phyloP scores from a whole-genome alignment of 2,113 vertebrate genomes.

The Speoplatyrhinus poulsoni region DNA sequence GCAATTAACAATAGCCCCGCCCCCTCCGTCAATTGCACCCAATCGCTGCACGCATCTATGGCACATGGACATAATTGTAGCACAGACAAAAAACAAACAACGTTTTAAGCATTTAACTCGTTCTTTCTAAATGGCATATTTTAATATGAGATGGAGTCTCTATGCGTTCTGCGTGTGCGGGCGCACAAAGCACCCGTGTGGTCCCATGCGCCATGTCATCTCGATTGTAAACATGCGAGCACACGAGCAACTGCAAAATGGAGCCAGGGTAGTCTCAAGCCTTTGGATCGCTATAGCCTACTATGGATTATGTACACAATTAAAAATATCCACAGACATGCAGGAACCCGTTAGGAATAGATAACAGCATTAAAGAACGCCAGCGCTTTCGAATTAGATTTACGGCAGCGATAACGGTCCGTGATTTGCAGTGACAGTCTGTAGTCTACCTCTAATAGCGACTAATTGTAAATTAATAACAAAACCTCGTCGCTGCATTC shows the following conservation, averaged over 20 bases:
- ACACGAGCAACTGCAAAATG: conserved; percentile 71
- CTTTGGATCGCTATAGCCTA: too few relatives aligned
- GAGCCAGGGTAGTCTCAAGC: conserved; percentile 50
- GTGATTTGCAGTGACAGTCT: conserved; percentile 37
- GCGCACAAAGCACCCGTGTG: conserved; percentile 11
- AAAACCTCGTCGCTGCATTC: conserved; percentile 4
- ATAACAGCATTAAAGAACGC: not conserved
- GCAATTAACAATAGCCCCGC: conserved; percentile 78
- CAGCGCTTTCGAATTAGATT: not conserved
- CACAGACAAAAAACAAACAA: conserved; percentile 61
- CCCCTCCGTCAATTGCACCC: conserved; percentile 81
- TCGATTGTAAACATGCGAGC: conserved; percentile 60
- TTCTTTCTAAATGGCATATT: too few relatives aligned
- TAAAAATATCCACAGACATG: not conserved
- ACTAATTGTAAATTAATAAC: not conserved
- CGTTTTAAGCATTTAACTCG: conserved; percentile 1
- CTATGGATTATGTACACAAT: not conserved
- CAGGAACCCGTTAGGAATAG: not conserved
- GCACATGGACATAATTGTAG: conserved; percentile 76
- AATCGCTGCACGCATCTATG: conserved; percentile 72
- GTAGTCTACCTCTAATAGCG: conserved; percentile 2
- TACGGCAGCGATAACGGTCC: conserved; percentile 12
- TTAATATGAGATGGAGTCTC: too few relatives aligned
- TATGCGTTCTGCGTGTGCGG: conserved; percentile 18
- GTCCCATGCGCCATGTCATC: conserved; percentile 65